Evolutionary conservation across 2,113 vertebrate species (phyloP), one percentile per base, ranked within the genome.

Genomic region (Oncorhynchus mykiss): DNA sequence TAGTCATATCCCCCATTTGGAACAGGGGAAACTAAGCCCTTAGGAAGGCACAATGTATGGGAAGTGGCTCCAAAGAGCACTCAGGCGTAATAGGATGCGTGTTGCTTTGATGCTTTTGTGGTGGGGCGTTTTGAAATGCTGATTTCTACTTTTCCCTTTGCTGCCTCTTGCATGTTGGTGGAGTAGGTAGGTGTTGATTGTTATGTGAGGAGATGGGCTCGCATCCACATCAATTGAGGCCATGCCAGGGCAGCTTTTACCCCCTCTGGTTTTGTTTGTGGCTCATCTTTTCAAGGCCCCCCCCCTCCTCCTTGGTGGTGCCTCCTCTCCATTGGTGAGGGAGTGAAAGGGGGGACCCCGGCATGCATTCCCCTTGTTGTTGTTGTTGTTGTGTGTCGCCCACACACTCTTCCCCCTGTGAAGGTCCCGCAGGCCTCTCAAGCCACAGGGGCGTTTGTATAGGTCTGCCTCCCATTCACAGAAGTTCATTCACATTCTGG

Each of bases 401-500:
- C 90, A 91, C 89, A 85, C 83, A 80, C 86, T 87, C 83, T 78
- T 31, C 76, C 78, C 82, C 67, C 70, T 82, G 78, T 81, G 86
- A 84, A 81, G 84, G 85, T 77, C 84, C 86, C 13, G 49, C 48
- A 68, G 45, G 66, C 45, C 74, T 59, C 74, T 79, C 80, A 85
- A 87, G 88, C 86, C 73, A 73, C 90, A 78, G 83, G 90, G 88
- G 86, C 70, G 83, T 86, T 84, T 91, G 90, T 90, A 91, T 93
- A 91, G 92, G 92, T 90, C 91, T 86, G 89, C 84, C 74, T 88
- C 79, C 80, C 85, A 91, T 93, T 93, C 91, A 93, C 77, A 85
- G 77, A 88, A 89, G 87, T 93, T 90, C 90, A 93, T 93, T 92
- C 90, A 91, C 85, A 78, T 88, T 93, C 89, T 90, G 90, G 85